Conservation (phyloP, 1,140 invertebrate species). For the Lerema accius region DNA sequence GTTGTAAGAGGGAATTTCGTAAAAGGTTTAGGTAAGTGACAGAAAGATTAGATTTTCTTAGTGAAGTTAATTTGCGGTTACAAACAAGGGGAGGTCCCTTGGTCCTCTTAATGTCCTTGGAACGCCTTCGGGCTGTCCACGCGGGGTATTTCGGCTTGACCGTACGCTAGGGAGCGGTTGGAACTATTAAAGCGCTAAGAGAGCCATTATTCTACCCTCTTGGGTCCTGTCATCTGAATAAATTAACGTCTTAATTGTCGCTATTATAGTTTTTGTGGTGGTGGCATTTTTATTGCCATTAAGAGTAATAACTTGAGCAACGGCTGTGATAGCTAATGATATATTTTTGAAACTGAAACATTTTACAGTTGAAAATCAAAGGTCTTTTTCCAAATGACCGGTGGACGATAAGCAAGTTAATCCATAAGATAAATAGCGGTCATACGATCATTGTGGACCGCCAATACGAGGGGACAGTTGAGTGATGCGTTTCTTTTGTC, state of each 20-base stretch:
- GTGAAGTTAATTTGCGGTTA: slow-evolving; percentile 69
- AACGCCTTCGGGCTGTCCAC: slow-evolving; percentile 67
- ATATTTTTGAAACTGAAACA: too few species aligned
- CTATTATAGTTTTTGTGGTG: slow-evolving; percentile 50
- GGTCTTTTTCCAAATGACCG: slow-evolving; percentile 37
- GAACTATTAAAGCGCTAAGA: slow-evolving; percentile 79
- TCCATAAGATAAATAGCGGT: slow-evolving; percentile 71
- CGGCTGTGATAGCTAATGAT: too few species aligned
- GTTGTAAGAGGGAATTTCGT: slow-evolving; percentile 38
- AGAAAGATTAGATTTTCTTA: slow-evolving; percentile 62
- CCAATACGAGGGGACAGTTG: slow-evolving; percentile 54
- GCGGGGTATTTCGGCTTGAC: slow-evolving; percentile 48
- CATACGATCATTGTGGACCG: slow-evolving; percentile 59
- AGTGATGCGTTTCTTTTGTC: slow-evolving; percentile 78
- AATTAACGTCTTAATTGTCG: slow-evolving; percentile 74
- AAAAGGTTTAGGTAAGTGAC: slow-evolving; percentile 37
- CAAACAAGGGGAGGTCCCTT: slow-evolving; percentile 69
- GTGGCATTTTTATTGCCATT: slow-evolving; percentile 17
- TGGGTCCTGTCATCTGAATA: slow-evolving; percentile 69
- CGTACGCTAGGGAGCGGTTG: slow-evolving; percentile 59
- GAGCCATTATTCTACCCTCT: slow-evolving; percentile 70
- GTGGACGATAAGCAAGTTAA: slow-evolving; percentile 71
- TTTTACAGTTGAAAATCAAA: too few species aligned
- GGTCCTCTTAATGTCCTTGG: slow-evolving; percentile 61
- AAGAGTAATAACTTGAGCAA: background rate